phyloP scores from a whole-genome alignment of 2,113 vertebrate species.

The Burhinus bistriatus region DNA sequence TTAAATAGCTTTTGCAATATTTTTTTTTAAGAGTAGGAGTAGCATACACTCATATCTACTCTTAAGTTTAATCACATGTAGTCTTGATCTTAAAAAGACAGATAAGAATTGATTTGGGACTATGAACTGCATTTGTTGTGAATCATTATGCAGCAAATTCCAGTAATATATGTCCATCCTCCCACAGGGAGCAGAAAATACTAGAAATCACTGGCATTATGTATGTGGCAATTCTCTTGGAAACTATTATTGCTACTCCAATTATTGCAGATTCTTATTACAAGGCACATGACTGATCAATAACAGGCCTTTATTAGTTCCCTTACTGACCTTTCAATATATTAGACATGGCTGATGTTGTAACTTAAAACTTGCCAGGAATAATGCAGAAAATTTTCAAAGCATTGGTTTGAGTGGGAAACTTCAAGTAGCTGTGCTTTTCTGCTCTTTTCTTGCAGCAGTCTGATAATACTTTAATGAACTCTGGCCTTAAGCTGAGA shows the following conservation, averaged over 20 bases:
- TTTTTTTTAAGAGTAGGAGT: background rate
- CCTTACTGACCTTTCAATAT: background rate
- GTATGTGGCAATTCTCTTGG: constrained; percentile 7
- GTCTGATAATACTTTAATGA: background rate
- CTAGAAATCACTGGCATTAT: constrained; percentile 6
- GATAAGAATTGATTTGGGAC: background rate
- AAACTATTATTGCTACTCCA: background rate
- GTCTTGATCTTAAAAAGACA: background rate
- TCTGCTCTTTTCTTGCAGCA: background rate
- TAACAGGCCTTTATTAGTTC: constrained; percentile 9
- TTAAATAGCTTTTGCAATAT: background rate
- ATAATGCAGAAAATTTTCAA: background rate
- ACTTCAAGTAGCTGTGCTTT: background rate
- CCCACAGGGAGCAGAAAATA: background rate
- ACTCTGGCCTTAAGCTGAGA: background rate
- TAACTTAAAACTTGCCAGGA: background rate
- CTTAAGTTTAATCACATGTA: constrained; percentile 9
- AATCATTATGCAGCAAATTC: constrained; percentile 12
- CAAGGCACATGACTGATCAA: background rate
- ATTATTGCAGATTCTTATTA: constrained; percentile 39
- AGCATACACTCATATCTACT: background rate
- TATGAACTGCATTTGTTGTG: constrained; percentile 7
- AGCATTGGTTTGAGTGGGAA: background rate
- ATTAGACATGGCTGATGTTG: background rate
- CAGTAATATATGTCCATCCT: constrained; percentile 7